Base-by-base conservation (phyloP, 2,113 vertebrate species). In the Mesitornis unicolor region DNA sequence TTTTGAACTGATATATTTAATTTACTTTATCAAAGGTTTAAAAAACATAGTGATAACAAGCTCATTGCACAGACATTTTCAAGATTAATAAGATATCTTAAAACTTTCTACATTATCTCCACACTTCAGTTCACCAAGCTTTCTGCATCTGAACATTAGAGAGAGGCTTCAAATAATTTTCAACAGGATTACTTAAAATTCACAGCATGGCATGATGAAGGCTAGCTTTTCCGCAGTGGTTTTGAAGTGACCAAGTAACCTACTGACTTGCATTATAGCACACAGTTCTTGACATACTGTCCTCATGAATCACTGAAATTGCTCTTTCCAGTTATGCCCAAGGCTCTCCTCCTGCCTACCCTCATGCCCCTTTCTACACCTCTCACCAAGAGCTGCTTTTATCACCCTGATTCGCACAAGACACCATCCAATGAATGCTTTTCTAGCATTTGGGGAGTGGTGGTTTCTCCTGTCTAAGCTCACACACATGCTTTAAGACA, bases 191-290 rank as follows among this genome's bases (percentile, higher is more conserved):
- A 59, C 24, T 94, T 87, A 74, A 91, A 93, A 93, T 96, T 90
- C 92, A 92, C 71, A 84, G 47, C 63, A 54, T 77, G 45, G 38
- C 16, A 13, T 2, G 6, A 51, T 16, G 67, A 90, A 83, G 16
- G 51, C 42, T 84, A 59, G 47, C 20, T 90, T 93, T 65, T 76
- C 79, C 91, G 50, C 42, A 59, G 19, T 38, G 42, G 47, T 75
- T 95, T 83, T 88, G 79, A 60, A 83, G 85, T 68, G 95, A 93
- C 87, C 87, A 90, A 31, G 71, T 95, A 59, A 91, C 87, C 78
- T 80, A 84, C 59, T 81, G 89, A 59, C 84, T 84, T 80, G 54
- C 35, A 22, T 54, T 92, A 54, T 28, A 80, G 76, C 33, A 35
- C 65, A 67, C 28, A 70, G 84, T 35, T 93, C 82, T 18, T 50